phyloP scores from a whole-genome alignment of 2,797 vertebrate genomes.

The Coendou prehensilis region DNA sequence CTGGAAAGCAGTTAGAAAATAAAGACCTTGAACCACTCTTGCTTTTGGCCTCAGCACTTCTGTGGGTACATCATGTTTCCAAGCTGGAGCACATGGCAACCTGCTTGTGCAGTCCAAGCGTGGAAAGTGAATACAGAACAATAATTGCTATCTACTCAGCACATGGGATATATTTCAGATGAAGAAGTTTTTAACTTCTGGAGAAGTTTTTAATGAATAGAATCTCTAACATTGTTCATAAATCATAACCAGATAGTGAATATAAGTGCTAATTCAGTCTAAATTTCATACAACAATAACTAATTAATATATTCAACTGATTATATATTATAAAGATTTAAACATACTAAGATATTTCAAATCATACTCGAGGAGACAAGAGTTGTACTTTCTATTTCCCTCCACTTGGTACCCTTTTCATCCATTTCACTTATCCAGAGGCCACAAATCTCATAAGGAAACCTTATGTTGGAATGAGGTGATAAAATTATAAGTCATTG shows the following conservation, averaged over 20 bases:
- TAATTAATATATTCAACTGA: neutral
- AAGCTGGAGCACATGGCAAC: neutral
- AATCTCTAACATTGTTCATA: neutral
- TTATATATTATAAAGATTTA: neutral
- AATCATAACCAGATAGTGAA: neutral
- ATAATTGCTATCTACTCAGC: neutral
- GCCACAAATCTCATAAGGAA: neutral
- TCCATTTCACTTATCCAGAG: neutral
- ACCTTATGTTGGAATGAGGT: neutral
- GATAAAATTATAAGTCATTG: neutral
- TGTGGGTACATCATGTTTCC: neutral
- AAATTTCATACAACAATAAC: neutral
- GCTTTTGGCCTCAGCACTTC: neutral
- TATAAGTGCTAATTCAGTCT: neutral
- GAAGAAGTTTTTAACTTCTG: neutral
- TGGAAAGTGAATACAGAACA: neutral
- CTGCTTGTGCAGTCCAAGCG: neutral
- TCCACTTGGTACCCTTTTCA: neutral
- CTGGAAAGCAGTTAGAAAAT: neutral
- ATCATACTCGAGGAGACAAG: neutral
- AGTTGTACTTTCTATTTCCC: neutral
- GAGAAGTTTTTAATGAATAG: neutral
- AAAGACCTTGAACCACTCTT: neutral
- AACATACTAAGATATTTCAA: neutral
- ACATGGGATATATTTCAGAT: neutral